Conservation (phyloP, 2,797 vertebrate species). For the Crypturellus tataupa region DNA sequence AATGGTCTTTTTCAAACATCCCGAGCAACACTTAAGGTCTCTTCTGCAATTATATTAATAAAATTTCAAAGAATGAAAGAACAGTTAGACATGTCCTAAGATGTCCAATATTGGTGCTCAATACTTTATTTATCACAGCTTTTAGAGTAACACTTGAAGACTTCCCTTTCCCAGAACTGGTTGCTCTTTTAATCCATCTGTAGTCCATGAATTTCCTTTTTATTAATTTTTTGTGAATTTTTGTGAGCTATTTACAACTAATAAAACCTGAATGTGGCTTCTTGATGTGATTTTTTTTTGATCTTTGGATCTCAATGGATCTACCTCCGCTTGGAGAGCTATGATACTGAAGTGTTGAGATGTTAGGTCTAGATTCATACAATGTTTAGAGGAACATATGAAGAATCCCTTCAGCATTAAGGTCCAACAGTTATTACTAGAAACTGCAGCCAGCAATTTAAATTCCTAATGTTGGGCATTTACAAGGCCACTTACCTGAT, state of each 20-base stretch:
- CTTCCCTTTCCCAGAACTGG: not conserved
- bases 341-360: not conserved
- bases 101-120: rapidly evolving
- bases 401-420: too few species aligned
- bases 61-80: not conserved
- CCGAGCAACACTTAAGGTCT: not conserved
- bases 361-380: not conserved
- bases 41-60: not conserved
- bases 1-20: not conserved
- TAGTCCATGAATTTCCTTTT: not conserved
- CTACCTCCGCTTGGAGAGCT: not conserved
- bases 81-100: not conserved
- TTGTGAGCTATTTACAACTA: not conserved
- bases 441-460: not conserved
- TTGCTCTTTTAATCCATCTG: not conserved
- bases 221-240: not conserved
- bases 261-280: not conserved
- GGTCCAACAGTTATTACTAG: too few species aligned
- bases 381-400: too few species aligned
- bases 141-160: not conserved
- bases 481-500: not conserved
- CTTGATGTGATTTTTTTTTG: not conserved
- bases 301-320: not conserved
- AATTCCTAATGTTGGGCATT: not conserved
- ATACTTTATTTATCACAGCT: not conserved